These are phyloP conservation scores for Opisthocomus hoazin DNA, from an alignment of 2,113 vertebrate species.

Conservation along the genomic window DNA sequence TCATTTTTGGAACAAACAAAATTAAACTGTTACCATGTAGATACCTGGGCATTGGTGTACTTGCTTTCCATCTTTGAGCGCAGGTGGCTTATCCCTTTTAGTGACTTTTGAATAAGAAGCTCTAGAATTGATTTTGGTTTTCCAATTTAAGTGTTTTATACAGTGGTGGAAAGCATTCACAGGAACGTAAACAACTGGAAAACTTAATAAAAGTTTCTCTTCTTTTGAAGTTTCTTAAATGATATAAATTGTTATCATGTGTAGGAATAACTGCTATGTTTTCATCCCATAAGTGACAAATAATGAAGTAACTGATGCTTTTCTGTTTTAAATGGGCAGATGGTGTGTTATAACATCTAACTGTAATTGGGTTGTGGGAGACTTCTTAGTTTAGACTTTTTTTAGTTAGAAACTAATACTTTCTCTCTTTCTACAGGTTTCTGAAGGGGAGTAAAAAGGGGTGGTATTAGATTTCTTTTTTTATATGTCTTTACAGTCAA, in stretches of 20 bases:
- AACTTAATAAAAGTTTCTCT: neutral
- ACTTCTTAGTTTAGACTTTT: neutral
- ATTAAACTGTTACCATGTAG: neutral
- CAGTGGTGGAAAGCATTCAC: neutral
- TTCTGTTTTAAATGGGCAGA: conserved; percentile 12
- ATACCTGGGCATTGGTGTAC: neutral
- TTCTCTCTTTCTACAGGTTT: neutral
- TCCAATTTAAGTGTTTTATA: neutral
- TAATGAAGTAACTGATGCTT: neutral
- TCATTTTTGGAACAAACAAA: neutral
- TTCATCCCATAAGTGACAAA: conserved; percentile 9
- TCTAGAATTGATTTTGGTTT: neutral
- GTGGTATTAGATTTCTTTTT: neutral
- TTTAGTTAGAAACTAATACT: neutral
- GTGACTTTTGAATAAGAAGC: neutral
- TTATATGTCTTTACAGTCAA: neutral
- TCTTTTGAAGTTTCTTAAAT: neutral
- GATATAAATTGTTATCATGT: neutral
- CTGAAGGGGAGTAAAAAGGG: neutral
- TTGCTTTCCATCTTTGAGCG: neutral
- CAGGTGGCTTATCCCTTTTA: neutral
- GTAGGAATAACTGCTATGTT: neutral
- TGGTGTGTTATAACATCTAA: neutral
- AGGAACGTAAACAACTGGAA: neutral
- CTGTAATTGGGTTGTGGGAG: neutral